Evolutionary conservation across 2,113 vertebrate species (phyloP).

Genomic region (Pao palembangensis): DNA sequence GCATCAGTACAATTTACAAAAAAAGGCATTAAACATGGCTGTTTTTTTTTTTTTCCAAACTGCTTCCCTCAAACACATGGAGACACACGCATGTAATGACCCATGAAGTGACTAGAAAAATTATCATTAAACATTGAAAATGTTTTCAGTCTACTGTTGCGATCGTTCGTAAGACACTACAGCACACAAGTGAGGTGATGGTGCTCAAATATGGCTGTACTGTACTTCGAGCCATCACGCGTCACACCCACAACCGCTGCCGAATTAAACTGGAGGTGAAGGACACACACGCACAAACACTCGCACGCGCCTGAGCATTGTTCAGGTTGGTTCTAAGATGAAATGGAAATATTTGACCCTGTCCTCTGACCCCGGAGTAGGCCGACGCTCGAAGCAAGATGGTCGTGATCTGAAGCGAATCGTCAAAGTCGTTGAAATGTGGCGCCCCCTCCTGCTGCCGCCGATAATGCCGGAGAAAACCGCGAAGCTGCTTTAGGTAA

Average conservation of each 20-base stretch:
- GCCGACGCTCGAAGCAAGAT: slow-evolving; percentile 18
- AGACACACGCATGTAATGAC: slow-evolving; percentile 7
- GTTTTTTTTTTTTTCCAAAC: slow-evolving; percentile 18
- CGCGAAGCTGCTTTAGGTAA: slow-evolving; percentile 19
- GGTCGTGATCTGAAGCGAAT: slow-evolving; percentile 20
- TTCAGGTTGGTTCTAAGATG: neutral
- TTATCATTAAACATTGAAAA: slow-evolving; percentile 7
- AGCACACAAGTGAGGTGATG: too few relatives aligned
- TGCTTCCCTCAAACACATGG: slow-evolving; percentile 3
- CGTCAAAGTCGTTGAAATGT: slow-evolving; percentile 15
- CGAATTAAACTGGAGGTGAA: too few relatives aligned
- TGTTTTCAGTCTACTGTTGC: slow-evolving; percentile 14
- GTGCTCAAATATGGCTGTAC: too few relatives aligned
- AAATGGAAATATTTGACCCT: neutral
- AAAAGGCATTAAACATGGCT: slow-evolving; percentile 55
- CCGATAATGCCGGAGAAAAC: slow-evolving; percentile 32
- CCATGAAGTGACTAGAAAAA: slow-evolving; percentile 4
- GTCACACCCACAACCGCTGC: too few relatives aligned
- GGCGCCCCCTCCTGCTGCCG: slow-evolving; percentile 6
- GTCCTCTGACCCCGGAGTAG: slow-evolving; percentile 29
- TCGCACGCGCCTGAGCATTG: neutral
- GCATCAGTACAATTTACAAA: slow-evolving; percentile 66
- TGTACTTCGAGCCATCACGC: too few relatives aligned
- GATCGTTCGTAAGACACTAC: too few relatives aligned
- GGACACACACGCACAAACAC: neutral